These are phyloP conservation scores for Drosophila sturtevanti DNA, from an alignment of 1,140 invertebrate genomes.

Conservation along the genomic window DNA sequence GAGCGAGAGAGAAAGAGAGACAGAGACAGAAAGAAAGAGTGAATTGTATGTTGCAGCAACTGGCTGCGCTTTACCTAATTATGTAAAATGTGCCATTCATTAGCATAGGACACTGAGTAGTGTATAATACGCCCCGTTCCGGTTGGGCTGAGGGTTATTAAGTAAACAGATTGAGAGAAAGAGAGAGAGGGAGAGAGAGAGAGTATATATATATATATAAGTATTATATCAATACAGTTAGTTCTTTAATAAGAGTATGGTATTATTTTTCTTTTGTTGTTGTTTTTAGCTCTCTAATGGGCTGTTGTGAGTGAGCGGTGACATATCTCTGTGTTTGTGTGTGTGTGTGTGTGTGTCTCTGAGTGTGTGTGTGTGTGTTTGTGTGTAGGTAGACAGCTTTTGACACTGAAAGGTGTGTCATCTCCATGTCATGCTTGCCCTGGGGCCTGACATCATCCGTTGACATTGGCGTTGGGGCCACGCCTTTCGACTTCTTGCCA, in stretches of 20 bases:
- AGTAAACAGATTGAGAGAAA: conserved; percentile 33
- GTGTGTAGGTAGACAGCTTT: conserved; percentile 60
- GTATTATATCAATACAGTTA: conserved; percentile 38
- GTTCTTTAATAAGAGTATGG: conserved; percentile 30
- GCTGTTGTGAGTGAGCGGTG: not conserved
- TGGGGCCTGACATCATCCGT: conserved; percentile 67
- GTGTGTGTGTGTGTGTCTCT: conserved; percentile 16
- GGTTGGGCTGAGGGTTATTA: conserved; percentile 67
- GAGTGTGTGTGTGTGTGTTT: conserved; percentile 22
- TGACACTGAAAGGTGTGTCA: conserved; percentile 72
- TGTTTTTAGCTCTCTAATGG: conserved; percentile 12
- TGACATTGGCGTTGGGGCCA: conserved; percentile 47
- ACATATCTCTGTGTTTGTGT: conserved; percentile 21
- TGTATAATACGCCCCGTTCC: conserved; percentile 78
- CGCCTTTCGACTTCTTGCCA: conserved; percentile 62
- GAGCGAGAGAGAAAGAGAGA: conserved; percentile 4
- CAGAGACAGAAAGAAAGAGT: conserved; percentile 8
- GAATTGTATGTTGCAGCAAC: not conserved
- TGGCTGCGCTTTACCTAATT: conserved; percentile 74
- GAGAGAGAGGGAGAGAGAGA: conserved; percentile 51
- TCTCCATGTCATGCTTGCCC: conserved; percentile 31
- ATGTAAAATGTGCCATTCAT: conserved; percentile 82
- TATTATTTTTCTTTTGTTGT: not conserved
- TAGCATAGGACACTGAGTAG: conserved; percentile 82
- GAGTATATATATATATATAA: too few species aligned